Conservation (phyloP, 2,113 vertebrate genomes). For the Orthonyx spaldingii region DNA sequence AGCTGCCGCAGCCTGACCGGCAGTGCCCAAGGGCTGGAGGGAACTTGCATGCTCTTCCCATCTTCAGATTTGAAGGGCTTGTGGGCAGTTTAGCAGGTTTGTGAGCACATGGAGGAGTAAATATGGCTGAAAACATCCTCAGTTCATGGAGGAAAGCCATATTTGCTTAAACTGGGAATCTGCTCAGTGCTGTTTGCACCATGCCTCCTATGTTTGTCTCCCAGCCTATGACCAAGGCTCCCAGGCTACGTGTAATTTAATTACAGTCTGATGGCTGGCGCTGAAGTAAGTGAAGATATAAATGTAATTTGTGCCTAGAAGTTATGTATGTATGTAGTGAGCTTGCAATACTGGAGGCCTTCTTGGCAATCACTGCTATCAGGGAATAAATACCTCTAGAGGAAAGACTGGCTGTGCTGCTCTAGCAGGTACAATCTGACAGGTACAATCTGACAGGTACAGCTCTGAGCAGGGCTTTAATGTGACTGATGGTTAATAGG, state of each 20-base stretch:
- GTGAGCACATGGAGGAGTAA: background rate
- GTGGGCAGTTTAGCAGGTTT: background rate
- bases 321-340: background rate
- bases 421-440: background rate
- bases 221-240: background rate
- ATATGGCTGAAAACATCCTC: fast-evolving
- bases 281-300: background rate
- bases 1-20: background rate
- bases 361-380: fast-evolving
- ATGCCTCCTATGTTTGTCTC: fast-evolving
- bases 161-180: background rate
- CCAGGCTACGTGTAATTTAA: background rate
- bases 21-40: background rate
- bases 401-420: background rate
- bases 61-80: background rate
- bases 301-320: background rate
- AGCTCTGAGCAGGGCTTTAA: background rate
- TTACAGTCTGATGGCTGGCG: background rate
- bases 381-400: background rate
- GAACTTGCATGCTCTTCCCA: fast-evolving
- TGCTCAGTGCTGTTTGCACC: fast-evolving
- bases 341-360: background rate
- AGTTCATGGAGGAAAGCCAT: fast-evolving
- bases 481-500: background rate
- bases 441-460: background rate